Conservation (phyloP, 2,888 invertebrate genomes). For the Bugula neritina region DNA sequence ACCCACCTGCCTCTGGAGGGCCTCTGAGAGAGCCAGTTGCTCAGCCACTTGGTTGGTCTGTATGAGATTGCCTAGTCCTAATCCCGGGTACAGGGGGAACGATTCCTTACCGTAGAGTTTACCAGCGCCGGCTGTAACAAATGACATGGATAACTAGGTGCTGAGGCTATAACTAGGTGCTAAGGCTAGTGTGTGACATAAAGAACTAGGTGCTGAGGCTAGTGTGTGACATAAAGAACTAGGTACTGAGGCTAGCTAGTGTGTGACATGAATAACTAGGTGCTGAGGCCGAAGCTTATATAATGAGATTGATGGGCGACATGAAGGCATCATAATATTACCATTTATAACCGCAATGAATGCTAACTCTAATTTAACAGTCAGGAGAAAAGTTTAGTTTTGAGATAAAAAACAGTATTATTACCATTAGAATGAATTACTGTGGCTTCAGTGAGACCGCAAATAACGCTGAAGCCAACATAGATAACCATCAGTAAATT, state of each 20-base stretch:
- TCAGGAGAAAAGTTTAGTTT: not conserved
- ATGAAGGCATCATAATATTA: not conserved
- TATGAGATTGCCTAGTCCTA: not conserved
- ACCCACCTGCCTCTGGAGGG: not conserved
- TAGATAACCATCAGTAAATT: not conserved
- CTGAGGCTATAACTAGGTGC: no score
- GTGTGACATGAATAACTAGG: no score
- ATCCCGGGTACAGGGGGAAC: conserved; percentile 6
- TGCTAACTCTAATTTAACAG: not conserved
- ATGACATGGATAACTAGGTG: no score
- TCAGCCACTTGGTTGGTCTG: not conserved
- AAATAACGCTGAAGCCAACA: not conserved
- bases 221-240: no score
- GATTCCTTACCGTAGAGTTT: not conserved
- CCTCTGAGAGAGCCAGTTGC: conserved; percentile 12
- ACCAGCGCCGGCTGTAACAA: not conserved
- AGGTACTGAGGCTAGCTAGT: no score
- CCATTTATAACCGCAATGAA: not conserved
- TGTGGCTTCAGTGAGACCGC: conserved; percentile 4
- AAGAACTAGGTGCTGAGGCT: no score
- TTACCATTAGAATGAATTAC: not conserved
- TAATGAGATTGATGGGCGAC: no score
- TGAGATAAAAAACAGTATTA: not conserved
- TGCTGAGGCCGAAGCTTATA: no score
- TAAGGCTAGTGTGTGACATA: no score